Conservation (phyloP, 2,797 vertebrate genomes). For the Xerus rutilus region DNA sequence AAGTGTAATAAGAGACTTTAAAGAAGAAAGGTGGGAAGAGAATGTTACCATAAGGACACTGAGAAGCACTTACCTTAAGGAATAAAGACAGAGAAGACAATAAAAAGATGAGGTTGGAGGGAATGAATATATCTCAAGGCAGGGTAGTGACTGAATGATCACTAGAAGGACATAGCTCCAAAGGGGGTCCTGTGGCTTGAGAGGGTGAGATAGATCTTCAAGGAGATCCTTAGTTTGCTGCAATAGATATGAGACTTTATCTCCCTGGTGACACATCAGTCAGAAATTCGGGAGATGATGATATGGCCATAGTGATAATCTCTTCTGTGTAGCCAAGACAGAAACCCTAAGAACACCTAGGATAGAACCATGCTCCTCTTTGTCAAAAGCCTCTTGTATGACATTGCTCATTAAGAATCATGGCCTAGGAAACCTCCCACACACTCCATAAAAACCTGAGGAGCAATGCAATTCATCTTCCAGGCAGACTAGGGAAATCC, state of each 20-base stretch:
- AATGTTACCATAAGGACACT: neutral
- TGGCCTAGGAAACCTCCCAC: neutral
- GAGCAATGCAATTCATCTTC: neutral
- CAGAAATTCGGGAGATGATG: neutral
- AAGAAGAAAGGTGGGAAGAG: neutral
- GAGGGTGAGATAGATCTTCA: neutral
- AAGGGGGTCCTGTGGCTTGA: neutral
- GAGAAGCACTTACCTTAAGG: neutral
- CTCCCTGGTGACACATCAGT: neutral
- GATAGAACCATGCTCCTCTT: neutral
- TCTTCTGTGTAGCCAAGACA: neutral
- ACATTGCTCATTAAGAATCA: neutral
- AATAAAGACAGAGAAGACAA: neutral
- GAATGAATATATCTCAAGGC: neutral
- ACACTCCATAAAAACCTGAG: neutral
- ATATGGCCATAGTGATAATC: neutral
- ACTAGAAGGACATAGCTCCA: neutral
- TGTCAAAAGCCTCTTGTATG: neutral
- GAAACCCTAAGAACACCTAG: neutral
- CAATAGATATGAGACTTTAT: neutral
- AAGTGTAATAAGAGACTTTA: neutral
- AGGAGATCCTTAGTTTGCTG: neutral
- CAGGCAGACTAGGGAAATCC: constrained; percentile 16
- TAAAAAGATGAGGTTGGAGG: neutral
- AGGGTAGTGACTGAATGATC: neutral